Evolutionary conservation across 1,140 invertebrate species (phyloP), one percentile per base, ranked within the genome.

Genomic region (Nautilus pompilius): DNA sequence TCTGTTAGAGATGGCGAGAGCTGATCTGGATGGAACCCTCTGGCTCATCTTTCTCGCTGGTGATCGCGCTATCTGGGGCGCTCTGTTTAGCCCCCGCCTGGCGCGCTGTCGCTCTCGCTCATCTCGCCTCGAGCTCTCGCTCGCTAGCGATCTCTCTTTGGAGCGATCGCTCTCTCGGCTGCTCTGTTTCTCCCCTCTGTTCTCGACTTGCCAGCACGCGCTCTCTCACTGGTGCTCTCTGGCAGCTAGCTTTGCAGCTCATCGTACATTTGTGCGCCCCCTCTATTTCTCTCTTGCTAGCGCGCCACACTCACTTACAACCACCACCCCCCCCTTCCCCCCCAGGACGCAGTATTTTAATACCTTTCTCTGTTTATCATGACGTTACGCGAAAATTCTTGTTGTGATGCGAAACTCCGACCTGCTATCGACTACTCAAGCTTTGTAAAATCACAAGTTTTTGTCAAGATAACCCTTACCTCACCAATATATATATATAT

Each of bases 121-220:
- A 29, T 30, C 33, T 30, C 33, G 26, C 33, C 54, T 56, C 54
- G 28, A 24, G 28, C 54, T 56, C 54, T 56, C 54, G 28, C 54
- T 56, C 54, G 28, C 54, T 56, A 24, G 28, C 54, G 28, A 24
- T 56, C 54, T 56, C 54, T 56, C 54, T 56, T 30, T 56, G n/a
- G 28, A 24, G 28, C 54, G 5, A 30, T 58, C 56, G 5, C 56
- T 33, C 56, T 26, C 1, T 56, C 5, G 10, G 2, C 29, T 30
- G 28, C 54, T 26, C 3, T 26, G 26, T 3, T 30, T 26, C 24
- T 5, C n/a, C n/a, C 54, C 32, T n/a, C 5, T n/a, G 8, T 30
- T 56, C 29, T 26, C 54, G 26, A 24, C 32, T 29, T 30, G n/a
- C 29, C 29, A 29, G 24, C 32, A n/a, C 29, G n/a, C 54, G 8